Conservation (phyloP, 2,113 vertebrate genomes). For the Hyaena hyaena region DNA sequence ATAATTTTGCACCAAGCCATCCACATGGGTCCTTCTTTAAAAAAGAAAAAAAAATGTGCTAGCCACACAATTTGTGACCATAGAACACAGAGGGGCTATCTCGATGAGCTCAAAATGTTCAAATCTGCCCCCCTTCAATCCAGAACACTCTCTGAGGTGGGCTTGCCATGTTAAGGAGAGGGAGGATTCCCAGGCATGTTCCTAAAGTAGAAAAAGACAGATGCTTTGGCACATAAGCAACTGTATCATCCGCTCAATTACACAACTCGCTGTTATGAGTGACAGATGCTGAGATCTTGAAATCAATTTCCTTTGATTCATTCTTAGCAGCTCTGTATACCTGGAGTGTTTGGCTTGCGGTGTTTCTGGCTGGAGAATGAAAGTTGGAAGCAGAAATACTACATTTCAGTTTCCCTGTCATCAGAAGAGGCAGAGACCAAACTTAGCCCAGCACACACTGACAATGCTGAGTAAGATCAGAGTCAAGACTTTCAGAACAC, state of each 20-base stretch:
- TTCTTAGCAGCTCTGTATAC: not conserved
- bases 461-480: conserved; percentile 34
- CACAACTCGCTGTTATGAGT: conserved; percentile 32
- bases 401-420: conserved; percentile 14
- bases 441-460: conserved; percentile 25
- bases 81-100: not conserved
- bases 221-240: not conserved
- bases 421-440: conserved; percentile 22
- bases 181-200: not conserved
- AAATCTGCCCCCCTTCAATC: not conserved
- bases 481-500: not conserved
- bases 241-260: conserved; percentile 7
- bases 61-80: not conserved
- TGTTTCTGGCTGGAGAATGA: conserved; percentile 7
- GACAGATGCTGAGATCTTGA: conserved; percentile 52
- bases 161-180: not conserved
- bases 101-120: conserved; percentile 9
- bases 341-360: conserved; percentile 33
- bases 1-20: not conserved
- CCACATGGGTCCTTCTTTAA: not conserved
- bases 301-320: conserved; percentile 44
- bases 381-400: conserved; percentile 47
- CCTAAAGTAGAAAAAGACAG: not conserved
- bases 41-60: not conserved
- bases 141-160: not conserved